These are phyloP conservation scores for Xiphydria camelus DNA, from an alignment of 2,888 invertebrate species.

Conservation along the genomic window DNA sequence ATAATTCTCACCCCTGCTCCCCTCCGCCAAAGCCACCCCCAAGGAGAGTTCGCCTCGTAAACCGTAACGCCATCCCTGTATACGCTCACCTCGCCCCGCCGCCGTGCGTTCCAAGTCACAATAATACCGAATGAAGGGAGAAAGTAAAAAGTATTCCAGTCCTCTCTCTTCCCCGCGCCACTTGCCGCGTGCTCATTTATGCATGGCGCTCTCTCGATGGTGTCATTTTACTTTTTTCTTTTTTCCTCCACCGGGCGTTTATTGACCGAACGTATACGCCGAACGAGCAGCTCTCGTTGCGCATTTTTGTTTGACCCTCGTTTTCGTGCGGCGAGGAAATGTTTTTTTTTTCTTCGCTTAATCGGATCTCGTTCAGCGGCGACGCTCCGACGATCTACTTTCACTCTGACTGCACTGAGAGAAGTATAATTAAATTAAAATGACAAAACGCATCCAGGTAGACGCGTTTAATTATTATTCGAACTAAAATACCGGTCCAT, in stretches of 20 bases:
- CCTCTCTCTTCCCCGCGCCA: background rate
- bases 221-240: constrained; percentile 16
- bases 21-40: constrained; percentile 17
- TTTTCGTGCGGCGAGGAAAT: too few species aligned
- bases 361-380: too few species aligned
- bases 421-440: too few species aligned
- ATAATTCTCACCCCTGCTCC: constrained; percentile 48
- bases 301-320: background rate
- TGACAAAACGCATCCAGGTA: too few species aligned
- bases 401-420: too few species aligned
- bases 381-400: too few species aligned
- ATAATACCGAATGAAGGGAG: constrained; percentile 18
- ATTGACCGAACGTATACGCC: background rate
- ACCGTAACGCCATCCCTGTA: constrained; percentile 16
- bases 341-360: too few species aligned
- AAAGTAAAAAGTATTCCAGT: constrained; percentile 11
- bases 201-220: constrained; percentile 15
- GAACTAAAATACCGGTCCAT: too few species aligned
- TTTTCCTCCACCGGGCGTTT: background rate
- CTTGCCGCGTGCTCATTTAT: constrained; percentile 16
- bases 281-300: background rate
- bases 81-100: background rate
- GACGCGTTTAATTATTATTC: too few species aligned
- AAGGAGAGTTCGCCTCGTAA: constrained; percentile 19
- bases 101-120: constrained; percentile 15